These are phyloP conservation scores for Drosophila mimetica DNA, from an alignment of 2,888 invertebrate species.

Conservation along the genomic window DNA sequence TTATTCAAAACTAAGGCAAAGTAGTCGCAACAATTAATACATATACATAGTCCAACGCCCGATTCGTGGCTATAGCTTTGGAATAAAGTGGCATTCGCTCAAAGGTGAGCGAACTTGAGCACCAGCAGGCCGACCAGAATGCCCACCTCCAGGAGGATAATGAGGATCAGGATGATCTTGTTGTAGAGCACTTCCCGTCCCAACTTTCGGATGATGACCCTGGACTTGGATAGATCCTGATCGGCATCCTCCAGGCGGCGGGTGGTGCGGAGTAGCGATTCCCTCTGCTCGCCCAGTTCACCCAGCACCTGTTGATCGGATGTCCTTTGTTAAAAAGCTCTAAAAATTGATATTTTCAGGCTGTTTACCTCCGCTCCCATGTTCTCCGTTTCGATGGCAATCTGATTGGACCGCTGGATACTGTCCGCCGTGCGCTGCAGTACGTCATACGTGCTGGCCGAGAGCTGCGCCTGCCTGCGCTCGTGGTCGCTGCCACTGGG, in stretches of 20 bases:
- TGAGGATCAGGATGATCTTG: slow-evolving; percentile 89
- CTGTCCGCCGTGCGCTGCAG: slow-evolving; percentile 86
- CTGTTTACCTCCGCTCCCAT: slow-evolving; percentile 87
- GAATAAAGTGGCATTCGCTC: slow-evolving; percentile 57
- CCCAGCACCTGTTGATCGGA: slow-evolving; percentile 86
- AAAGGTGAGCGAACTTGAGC: slow-evolving; percentile 85
- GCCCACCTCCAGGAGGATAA: slow-evolving; percentile 89
- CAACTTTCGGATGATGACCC: slow-evolving; percentile 88
- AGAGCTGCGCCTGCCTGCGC: slow-evolving; percentile 85
- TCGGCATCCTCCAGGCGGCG: slow-evolving; percentile 90
- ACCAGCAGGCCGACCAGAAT: slow-evolving; percentile 88
- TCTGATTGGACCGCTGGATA: slow-evolving; percentile 88
- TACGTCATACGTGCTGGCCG: slow-evolving; percentile 72
- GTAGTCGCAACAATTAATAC: slow-evolving; percentile 10
- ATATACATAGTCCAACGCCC: slow-evolving; percentile 3
- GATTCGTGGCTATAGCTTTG: slow-evolving; percentile 49
- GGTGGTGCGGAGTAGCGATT: slow-evolving; percentile 88
- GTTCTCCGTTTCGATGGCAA: slow-evolving; percentile 92
- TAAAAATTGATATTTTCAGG: not conserved
- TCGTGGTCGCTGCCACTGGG: slow-evolving; percentile 67
- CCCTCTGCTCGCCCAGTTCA: slow-evolving; percentile 91
- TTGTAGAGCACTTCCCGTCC: slow-evolving; percentile 90
- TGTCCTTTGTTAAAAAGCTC: not conserved
- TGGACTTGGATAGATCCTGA: slow-evolving; percentile 88
- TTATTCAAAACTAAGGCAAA: slow-evolving; percentile 21